These are phyloP conservation scores for Sarcophaga bullata DNA, from an alignment of 1,140 invertebrate species.

Conservation along the genomic window DNA sequence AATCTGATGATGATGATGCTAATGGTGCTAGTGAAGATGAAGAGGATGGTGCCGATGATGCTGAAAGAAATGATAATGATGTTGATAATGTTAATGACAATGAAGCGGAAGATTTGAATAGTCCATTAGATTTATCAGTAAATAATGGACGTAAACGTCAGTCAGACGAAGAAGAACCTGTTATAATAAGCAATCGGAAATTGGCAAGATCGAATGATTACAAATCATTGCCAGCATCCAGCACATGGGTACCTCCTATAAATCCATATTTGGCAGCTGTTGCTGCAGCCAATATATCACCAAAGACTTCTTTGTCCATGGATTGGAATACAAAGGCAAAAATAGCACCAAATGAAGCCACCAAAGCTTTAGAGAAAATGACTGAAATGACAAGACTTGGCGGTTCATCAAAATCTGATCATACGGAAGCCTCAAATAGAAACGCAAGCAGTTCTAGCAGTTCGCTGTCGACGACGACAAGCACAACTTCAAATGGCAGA, in stretches of 20 bases:
- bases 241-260: conserved; percentile 81
- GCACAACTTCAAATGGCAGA: conserved; percentile 69
- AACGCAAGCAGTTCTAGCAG: neutral
- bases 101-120: conserved; percentile 68
- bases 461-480: conserved; percentile 60
- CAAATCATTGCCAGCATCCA: conserved; percentile 66
- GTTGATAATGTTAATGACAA: conserved; percentile 70
- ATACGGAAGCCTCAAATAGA: conserved; percentile 22
- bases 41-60: conserved; percentile 75
- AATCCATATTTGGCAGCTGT: conserved; percentile 86
- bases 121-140: conserved; percentile 84
- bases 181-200: conserved; percentile 73
- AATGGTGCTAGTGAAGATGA: conserved; percentile 68
- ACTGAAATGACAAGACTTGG: conserved; percentile 87
- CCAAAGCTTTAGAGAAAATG: conserved; percentile 91
- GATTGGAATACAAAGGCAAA: conserved; percentile 79
- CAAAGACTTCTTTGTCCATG: conserved; percentile 66
- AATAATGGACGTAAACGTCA: conserved; percentile 77
- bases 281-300: conserved; percentile 77
- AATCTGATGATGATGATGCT: conserved; percentile 52
- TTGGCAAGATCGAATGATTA: conserved; percentile 72
- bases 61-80: conserved; percentile 55
- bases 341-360: conserved; percentile 78
- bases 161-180: conserved; percentile 66
- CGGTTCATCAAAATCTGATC: conserved; percentile 70